Conservation (phyloP, 2,888 invertebrate genomes). For the Spilarctia lutea region DNA sequence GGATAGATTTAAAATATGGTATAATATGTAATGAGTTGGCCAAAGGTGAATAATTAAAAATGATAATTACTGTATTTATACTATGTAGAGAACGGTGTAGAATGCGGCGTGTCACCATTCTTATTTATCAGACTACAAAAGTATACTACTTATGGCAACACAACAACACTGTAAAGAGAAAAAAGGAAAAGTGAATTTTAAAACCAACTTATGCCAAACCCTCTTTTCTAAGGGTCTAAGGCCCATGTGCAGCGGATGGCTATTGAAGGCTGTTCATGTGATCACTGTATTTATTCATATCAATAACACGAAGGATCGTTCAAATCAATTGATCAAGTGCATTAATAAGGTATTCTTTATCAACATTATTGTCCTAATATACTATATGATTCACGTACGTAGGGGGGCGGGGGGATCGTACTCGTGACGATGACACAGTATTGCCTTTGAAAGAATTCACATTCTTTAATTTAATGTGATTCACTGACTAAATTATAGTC, state of each 20-base stretch:
- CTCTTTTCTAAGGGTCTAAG: background rate
- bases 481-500: constrained; percentile 58
- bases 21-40: background rate
- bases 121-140: too few species aligned
- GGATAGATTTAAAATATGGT: too few species aligned
- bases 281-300: background rate
- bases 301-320: background rate
- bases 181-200: too few species aligned
- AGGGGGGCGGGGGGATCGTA: constrained; percentile 24
- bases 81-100: too few species aligned
- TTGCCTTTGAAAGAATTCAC: constrained; percentile 35
- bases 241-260: too few species aligned
- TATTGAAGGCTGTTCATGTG: too few species aligned
- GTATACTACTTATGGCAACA: too few species aligned
- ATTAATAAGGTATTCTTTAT: constrained; percentile 6
- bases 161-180: too few species aligned
- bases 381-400: constrained; percentile 39
- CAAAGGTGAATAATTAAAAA: background rate
- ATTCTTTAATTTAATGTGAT: constrained; percentile 51
- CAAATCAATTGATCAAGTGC: constrained; percentile 5
- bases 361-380: constrained; percentile 17
- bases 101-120: too few species aligned
- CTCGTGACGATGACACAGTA: constrained; percentile 42
- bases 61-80: too few species aligned
- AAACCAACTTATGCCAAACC: too few species aligned